Evolutionary conservation across 2,797 vertebrate species (phyloP), one percentile per base, ranked within the genome.

Genomic region (Sciurus carolinensis): DNA sequence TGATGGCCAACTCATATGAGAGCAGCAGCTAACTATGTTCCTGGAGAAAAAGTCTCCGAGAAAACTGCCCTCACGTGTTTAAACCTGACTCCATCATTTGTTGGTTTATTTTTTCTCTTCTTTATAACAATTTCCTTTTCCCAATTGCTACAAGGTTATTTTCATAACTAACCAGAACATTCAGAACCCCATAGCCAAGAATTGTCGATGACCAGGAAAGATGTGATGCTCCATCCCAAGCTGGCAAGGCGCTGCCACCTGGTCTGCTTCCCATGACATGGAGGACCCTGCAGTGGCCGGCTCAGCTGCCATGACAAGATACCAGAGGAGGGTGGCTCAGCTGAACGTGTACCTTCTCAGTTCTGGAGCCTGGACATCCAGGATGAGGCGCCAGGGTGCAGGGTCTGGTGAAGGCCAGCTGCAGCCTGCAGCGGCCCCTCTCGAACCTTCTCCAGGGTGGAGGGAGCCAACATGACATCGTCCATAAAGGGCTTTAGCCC

Each of bases 211-310:
- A 12, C 62, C 28, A 24, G 47, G 4, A 22, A 72, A n/a, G n/a
- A 15, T 0, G 4, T 36, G 24, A 57, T 2, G 66, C 44, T 6
- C 10, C 3, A 4, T 8, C 20, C 4, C 20, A n/a, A 50, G 13
- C 7, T 0, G 39, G 39, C 39, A 39, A 39, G 39, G 39, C 4
- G 39, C 39, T 39, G 39, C 39, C 39, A 39, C n/a, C 6, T 2
- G 33, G 33, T 4, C 54, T 36, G 0, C 1, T n/a, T 9, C 36
- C 64, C 18, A 4, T 0, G 10, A 10, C 2, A 0, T 11, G 42
- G n/a, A 5, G 22, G 18, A 3, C 30, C 3, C 17, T 30, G 18
- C 76, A 20, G 2, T 8, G 2, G n/a, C 24, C n/a, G 7, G 77
- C 30, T 36, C 20, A 0, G 22, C 64, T 0, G 1, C 20, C 14